A percentile compares a stretch with the other conserved stretches of the same genome.
Conservation (phyloP, 2,888 invertebrate species). For the Hanleya hanleyi region DNA sequence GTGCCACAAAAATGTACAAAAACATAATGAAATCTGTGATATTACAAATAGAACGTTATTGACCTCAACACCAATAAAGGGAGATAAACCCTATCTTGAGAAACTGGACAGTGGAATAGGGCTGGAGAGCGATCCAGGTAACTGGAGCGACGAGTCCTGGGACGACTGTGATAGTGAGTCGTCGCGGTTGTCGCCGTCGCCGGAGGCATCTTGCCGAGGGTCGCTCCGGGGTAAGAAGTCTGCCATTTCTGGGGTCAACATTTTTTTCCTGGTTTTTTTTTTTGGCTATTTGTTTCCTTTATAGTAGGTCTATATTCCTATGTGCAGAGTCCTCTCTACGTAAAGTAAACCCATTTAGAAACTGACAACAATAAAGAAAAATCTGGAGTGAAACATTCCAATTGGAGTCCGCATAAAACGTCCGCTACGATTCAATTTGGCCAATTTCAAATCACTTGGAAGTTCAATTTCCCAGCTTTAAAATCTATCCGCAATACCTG, state of each 20-base stretch:
- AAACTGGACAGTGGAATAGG: constrained; percentile 38
- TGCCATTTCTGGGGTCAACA: constrained; percentile 3
- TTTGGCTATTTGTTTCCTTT: too few species aligned
- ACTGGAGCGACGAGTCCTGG: constrained; percentile 2
- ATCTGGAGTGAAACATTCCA: too few species aligned
- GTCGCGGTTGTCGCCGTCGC: too few species aligned
- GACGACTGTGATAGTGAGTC: neutral
- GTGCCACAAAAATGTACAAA: neutral
- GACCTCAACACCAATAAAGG: neutral
- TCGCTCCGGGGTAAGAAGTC: constrained; percentile 7
- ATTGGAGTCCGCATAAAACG: too few species aligned
- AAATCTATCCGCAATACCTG: too few species aligned
- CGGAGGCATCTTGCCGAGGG: neutral
- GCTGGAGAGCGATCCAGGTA: constrained; percentile 38
- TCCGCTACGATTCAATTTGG: too few species aligned
- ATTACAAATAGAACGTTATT: neutral
- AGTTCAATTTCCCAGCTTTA: too few species aligned
- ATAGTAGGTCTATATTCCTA: too few species aligned
- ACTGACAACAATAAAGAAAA: too few species aligned
- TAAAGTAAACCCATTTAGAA: too few species aligned
- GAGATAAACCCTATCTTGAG: neutral
- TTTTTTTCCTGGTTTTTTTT: neutral
- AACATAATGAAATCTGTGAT: neutral
- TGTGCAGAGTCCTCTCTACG: too few species aligned
- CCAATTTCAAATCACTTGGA: too few species aligned